These are phyloP conservation scores for Rhegmatorhina hoffmannsi DNA, from an alignment of 2,113 vertebrate genomes.

Conservation along the genomic window DNA sequence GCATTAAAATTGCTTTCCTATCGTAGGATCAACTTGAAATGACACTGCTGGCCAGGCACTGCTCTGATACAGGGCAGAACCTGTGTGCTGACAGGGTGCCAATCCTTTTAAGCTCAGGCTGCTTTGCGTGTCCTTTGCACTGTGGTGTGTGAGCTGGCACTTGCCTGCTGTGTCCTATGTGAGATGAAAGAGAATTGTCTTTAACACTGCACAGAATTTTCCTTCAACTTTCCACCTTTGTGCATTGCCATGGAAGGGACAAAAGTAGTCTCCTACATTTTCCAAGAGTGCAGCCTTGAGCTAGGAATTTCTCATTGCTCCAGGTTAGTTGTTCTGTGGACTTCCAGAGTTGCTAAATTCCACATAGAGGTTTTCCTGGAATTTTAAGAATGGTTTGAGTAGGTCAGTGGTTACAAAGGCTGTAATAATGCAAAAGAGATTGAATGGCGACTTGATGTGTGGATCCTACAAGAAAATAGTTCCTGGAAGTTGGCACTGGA, in stretches of 20 bases:
- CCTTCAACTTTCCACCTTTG: not conserved
- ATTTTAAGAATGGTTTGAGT: not conserved
- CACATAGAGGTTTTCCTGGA: not conserved
- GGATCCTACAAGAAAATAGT: not conserved
- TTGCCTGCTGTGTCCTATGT: not conserved
- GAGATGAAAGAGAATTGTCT: not conserved
- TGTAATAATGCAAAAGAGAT: not conserved
- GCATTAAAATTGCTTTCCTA: not conserved
- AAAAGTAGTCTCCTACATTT: not conserved
- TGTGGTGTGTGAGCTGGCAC: accelerated
- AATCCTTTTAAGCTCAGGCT: not conserved
- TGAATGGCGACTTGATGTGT: not conserved
- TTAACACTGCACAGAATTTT: not conserved
- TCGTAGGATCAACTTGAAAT: not conserved
- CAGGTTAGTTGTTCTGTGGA: not conserved
- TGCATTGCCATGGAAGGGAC: accelerated
- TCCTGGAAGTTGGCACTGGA: not conserved
- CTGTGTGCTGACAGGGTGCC: accelerated
- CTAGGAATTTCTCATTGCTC: not conserved
- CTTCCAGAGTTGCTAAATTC: not conserved
- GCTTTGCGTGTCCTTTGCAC: not conserved
- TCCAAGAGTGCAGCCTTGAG: not conserved
- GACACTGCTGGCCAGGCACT: not conserved
- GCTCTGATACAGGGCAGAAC: not conserved
- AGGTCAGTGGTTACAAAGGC: not conserved